Evolutionary conservation across 1,140 invertebrate species (phyloP).

Genomic region (Eupeodes corollae): DNA sequence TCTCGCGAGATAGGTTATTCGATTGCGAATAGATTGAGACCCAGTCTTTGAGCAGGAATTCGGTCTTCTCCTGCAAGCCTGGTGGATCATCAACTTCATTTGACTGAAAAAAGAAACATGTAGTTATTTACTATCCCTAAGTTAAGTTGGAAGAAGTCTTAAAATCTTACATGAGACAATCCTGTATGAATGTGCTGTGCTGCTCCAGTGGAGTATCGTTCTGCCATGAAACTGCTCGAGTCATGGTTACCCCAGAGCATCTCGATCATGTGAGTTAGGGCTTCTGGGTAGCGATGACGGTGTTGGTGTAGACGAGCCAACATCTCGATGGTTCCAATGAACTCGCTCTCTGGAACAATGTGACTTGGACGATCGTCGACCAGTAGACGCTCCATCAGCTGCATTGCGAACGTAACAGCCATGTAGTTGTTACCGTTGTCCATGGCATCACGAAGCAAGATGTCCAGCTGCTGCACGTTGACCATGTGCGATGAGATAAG

Average conservation of each 20-base stretch:
- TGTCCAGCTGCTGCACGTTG: slow-evolving; percentile 68
- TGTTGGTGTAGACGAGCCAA: slow-evolving; percentile 61
- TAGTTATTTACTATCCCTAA: not conserved
- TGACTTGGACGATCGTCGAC: slow-evolving; percentile 73
- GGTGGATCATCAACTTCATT: slow-evolving; percentile 89
- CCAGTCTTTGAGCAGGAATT: slow-evolving; percentile 90
- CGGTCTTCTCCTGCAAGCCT: slow-evolving; percentile 89
- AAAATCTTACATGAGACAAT: slow-evolving; percentile 61
- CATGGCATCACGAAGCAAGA: slow-evolving; percentile 73
- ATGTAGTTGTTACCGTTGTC: slow-evolving; percentile 76
- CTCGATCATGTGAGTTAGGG: slow-evolving; percentile 63
- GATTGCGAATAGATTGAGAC: slow-evolving; percentile 68
- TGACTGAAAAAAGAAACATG: slow-evolving; percentile 33
- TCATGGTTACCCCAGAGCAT: slow-evolving; percentile 61
- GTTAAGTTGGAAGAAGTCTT: slow-evolving; percentile 12
- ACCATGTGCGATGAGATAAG: slow-evolving; percentile 62
- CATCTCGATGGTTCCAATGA: slow-evolving; percentile 74
- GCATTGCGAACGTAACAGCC: slow-evolving; percentile 81
- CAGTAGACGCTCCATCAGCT: slow-evolving; percentile 77
- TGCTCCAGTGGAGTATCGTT: slow-evolving; percentile 60
- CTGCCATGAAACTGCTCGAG: slow-evolving; percentile 50
- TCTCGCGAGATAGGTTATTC: slow-evolving; percentile 66
- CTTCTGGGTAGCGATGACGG: slow-evolving; percentile 67
- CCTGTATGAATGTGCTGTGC: slow-evolving; percentile 88
- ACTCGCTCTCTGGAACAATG: slow-evolving; percentile 69